Evolutionary conservation across 1,140 invertebrate species (phyloP).

Genomic region (Macrosteles quadrilineatus): DNA sequence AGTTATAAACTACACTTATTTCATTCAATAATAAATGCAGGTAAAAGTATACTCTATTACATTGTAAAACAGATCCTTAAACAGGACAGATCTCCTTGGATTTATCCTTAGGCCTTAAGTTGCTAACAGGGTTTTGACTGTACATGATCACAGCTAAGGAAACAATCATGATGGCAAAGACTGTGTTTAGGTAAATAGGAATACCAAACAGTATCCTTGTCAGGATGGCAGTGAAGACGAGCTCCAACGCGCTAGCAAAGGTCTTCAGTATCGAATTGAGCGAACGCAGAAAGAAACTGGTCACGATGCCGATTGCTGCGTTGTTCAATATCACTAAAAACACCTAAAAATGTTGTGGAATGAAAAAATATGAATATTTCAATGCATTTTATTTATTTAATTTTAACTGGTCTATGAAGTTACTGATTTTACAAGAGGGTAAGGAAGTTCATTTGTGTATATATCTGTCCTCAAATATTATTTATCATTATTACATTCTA

Average conservation of each 20-base stretch:
- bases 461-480: too few species aligned
- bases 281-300: conserved; percentile 90
- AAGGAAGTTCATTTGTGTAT: too few species aligned
- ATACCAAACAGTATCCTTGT: conserved; percentile 89
- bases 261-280: conserved; percentile 96
- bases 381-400: too few species aligned
- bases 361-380: conserved; percentile 22
- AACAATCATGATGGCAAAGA: conserved; percentile 80
- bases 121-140: conserved; percentile 82
- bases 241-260: conserved; percentile 91
- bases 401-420: too few species aligned
- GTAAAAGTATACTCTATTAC: too few species aligned
- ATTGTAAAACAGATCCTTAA: too few species aligned
- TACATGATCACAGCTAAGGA: conserved; percentile 84
- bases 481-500: too few species aligned
- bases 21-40: too few species aligned
- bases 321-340: conserved; percentile 87
- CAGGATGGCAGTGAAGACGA: conserved; percentile 87
- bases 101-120: conserved; percentile 20
- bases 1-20: too few species aligned
- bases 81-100: too few species aligned
- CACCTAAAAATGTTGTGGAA: conserved; percentile 55
- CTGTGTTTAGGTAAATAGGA: conserved; percentile 79
- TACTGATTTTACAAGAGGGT: too few species aligned
- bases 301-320: conserved; percentile 88